Evolutionary conservation across 2,888 invertebrate species (phyloP), one percentile per base, ranked within the genome.

Genomic region (Epistrophe eligans): DNA sequence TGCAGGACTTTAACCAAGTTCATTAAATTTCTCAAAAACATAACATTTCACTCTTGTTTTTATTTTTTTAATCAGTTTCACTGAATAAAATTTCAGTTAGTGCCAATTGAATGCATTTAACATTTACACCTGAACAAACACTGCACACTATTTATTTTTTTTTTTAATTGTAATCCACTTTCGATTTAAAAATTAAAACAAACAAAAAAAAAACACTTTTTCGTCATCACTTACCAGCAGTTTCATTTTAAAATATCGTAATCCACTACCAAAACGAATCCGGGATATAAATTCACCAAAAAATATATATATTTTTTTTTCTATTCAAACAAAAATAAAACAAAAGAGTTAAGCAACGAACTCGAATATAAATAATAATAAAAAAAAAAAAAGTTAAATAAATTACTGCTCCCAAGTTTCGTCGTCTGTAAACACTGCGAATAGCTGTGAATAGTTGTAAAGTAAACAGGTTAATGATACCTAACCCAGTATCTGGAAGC

Each of bases 401-500:
- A 89, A 90, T 83, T 88, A 81, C 85, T 83, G 82, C 73, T 77
- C 79, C 79, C 88, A 85, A 82, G 74, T 66, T 67, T 67, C 67
- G 67, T 67, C 38, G 82, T 72, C 72, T 72, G 73, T 72, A 79
- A 84, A 50, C 67, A 50, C 35, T 85, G 89, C 88, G n/a, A 62
- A 40, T 88, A 88, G 89, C 87, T 89, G 89, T 90, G 90, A 89
- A 90, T 91, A 89, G 91, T 90, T 90, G 90, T 89, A 90, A 91
- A 91, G 93, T 92, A 91, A 92, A 93, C 93, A 91, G 91, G 90
- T 92, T 91, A 93, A 92, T 93, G 93, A 93, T 93, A 91, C 89
- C 90, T 91, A 90, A 90, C 91, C 90, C 89, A 90, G 90, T 90
- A 89, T 89, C 89, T 89, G 90, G 89, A 90, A 90, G 90, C 90